These are phyloP conservation scores for Acronicta leporina DNA, from an alignment of 2,888 invertebrate genomes.

Conservation along the genomic window DNA sequence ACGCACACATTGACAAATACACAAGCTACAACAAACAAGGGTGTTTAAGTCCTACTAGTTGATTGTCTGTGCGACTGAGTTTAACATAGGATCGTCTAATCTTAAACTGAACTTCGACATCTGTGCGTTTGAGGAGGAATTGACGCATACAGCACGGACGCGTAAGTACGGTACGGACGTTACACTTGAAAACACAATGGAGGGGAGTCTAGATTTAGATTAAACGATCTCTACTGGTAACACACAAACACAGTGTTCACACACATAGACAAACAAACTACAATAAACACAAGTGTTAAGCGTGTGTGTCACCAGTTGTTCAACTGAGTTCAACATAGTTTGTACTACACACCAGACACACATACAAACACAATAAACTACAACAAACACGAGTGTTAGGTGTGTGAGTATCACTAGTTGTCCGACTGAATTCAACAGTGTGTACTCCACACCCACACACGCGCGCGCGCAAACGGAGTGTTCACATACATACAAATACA, in stretches of 20 bases:
- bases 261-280: not conserved
- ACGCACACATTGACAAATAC: slow-evolving; percentile 20
- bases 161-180: too few relatives aligned
- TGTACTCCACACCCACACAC: not conserved
- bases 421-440: not conserved
- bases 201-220: too few relatives aligned
- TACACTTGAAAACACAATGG: too few relatives aligned
- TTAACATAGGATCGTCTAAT: not conserved
- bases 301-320: slow-evolving; percentile 72
- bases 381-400: slow-evolving; percentile 25
- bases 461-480: too few relatives aligned
- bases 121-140: too few relatives aligned
- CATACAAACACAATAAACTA: not conserved
- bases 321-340: not conserved
- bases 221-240: not conserved
- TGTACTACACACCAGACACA: not conserved
- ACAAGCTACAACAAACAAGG: slow-evolving; percentile 32
- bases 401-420: slow-evolving; percentile 74
- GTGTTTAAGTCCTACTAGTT: not conserved
- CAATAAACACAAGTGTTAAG: slow-evolving; percentile 25
- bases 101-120: too few relatives aligned
- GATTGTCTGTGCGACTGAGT: not conserved
- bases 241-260: not conserved
- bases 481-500: too few relatives aligned
- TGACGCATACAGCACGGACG: too few relatives aligned